Percentiles rank a stretch among this genome's conserved stretches.
These are phyloP conservation scores for Pygmarrhopalites habei DNA, from an alignment of 1,140 invertebrate genomes.

Conservation along the genomic window DNA sequence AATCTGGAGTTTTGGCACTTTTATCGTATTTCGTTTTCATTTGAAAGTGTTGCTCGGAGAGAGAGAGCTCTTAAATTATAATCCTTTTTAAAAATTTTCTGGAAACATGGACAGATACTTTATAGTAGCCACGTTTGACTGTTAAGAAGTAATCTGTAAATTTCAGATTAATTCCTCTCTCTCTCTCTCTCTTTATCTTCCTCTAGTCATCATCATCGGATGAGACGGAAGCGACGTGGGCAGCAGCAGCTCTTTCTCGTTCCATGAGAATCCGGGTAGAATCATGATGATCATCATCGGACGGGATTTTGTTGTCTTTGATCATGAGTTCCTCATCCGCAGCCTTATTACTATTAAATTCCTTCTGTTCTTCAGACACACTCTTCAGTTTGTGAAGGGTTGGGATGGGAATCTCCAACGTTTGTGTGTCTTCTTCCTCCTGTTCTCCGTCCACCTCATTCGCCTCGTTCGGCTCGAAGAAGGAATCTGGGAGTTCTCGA, in stretches of 20 bases:
- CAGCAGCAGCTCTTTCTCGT: background rate
- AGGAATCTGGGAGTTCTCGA: background rate
- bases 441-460: constrained; percentile 20
- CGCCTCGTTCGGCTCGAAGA: background rate
- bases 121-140: too few species aligned
- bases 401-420: constrained; percentile 12
- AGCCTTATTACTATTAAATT: background rate
- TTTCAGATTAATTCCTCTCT: too few species aligned
- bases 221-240: too few species aligned
- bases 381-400: constrained; percentile 33
- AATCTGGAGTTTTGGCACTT: too few species aligned
- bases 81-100: too few species aligned
- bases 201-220: too few species aligned
- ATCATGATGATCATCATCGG: constrained; percentile 34
- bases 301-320: constrained; percentile 36
- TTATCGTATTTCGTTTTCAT: too few species aligned
- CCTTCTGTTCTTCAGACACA: constrained; percentile 25
- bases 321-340: constrained; percentile 32
- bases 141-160: too few species aligned
- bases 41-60: too few species aligned
- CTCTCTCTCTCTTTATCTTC: too few species aligned
- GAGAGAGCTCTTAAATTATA: too few species aligned
- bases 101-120: too few species aligned
- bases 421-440: constrained; percentile 6
- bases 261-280: background rate